phyloP scores from a whole-genome alignment of 2,797 vertebrate genomes.

The Rhinoraja longicauda region DNA sequence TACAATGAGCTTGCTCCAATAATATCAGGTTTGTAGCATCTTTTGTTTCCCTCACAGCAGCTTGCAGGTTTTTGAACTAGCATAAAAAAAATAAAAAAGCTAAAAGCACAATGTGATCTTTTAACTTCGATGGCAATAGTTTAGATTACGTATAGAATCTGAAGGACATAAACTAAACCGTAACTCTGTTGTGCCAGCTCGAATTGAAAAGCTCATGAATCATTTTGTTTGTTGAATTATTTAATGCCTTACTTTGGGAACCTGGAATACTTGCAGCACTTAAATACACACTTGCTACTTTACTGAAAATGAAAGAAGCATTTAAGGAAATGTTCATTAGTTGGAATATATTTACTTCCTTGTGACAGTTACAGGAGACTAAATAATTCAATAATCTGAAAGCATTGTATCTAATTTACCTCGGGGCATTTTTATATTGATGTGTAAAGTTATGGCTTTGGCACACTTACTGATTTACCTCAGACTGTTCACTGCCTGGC shows the following conservation, averaged over 20 bases:
- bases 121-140: neutral
- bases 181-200: neutral
- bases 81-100: neutral
- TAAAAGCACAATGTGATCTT: neutral
- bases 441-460: neutral
- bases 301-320: slow-evolving; percentile 9
- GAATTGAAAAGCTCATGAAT: neutral
- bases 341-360: neutral
- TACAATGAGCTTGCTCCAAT: slow-evolving; percentile 86
- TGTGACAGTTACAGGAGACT: neutral
- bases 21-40: slow-evolving; percentile 78
- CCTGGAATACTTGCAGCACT: neutral
- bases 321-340: neutral
- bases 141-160: neutral
- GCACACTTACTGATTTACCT: neutral
- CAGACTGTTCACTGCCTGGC: neutral
- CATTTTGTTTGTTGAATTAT: neutral
- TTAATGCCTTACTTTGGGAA: neutral
- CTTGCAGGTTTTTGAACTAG: neutral
- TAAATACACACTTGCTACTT: neutral
- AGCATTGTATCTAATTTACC: neutral
- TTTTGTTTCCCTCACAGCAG: slow-evolving; percentile 41
- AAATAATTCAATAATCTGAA: neutral
- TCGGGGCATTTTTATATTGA: neutral
- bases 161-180: neutral